These are phyloP conservation scores for Charina bottae DNA, from an alignment of 2,113 vertebrate species.

Conservation along the genomic window DNA sequence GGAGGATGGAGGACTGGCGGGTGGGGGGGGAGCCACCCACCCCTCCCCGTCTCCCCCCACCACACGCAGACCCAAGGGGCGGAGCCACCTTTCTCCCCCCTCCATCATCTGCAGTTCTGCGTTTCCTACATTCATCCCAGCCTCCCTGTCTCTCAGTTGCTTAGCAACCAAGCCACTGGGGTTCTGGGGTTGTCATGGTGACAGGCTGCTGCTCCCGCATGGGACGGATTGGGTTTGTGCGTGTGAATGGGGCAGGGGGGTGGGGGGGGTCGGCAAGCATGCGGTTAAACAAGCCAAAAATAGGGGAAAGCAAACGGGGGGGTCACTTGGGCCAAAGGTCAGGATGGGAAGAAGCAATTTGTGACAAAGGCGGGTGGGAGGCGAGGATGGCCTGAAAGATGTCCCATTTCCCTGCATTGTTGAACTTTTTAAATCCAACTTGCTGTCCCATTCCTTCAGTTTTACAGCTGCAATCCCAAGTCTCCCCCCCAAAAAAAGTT, in stretches of 20 bases:
- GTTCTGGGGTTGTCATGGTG: constrained; percentile 37
- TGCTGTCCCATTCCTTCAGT: too few species aligned
- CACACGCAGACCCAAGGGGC: background rate
- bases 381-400: background rate
- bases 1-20: background rate
- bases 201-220: constrained; percentile 26
- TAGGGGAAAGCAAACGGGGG: background rate
- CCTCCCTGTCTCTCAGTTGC: constrained; percentile 26
- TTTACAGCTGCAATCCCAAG: too few species aligned
- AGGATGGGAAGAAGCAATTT: background rate
- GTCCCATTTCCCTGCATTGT: background rate
- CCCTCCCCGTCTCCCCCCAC: background rate
- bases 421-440: background rate
- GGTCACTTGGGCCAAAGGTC: background rate
- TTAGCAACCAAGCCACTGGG: constrained; percentile 37
- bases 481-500: too few species aligned
- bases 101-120: constrained; percentile 24
- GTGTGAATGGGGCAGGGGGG: background rate
- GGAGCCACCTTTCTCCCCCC: background rate
- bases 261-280: background rate
- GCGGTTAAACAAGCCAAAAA: background rate
- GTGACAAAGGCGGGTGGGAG: background rate
- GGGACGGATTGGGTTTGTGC: background rate
- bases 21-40: too few species aligned
- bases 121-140: constrained; percentile 27